Evolutionary conservation across 2,113 vertebrate genomes (phyloP), one percentile per base, ranked within the genome.

Genomic region (Enhydra lutris): DNA sequence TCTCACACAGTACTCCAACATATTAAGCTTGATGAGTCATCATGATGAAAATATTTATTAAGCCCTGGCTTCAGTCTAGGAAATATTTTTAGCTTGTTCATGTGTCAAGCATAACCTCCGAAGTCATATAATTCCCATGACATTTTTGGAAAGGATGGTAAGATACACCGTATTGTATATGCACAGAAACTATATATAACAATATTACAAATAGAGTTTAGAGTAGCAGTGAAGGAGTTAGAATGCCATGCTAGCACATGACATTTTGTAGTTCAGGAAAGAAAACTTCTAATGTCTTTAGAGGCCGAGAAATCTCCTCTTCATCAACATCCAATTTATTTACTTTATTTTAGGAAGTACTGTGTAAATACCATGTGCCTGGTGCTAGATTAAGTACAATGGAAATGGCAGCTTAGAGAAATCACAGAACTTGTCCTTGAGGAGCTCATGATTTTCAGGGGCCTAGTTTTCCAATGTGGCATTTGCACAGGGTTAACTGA

Each of bases 241-340:
- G 65, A 92, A 89, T 89, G 67, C 21, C 63, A 79, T 18, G 20
- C 5, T 52, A 79, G 39, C 52, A 86, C 31, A 93, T 95, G 92
- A 90, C 82, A 96, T 97, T 97, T 97, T 96, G 18, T 94, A 92
- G 47, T 90, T 96, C 79, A 76, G 55, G 47, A 80, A 76, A 92
- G 50, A 92, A 89, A 96, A 84, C n/a, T 86, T 95, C 24, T 65
- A 86, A 74, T 83, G 87, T 94, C 94, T 92, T 87, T 87, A 29
- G 95, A 94, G 94, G 57, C 47, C 85, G 84, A 52, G 59, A 96
- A 96, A 88, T 96, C 50, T 91, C 45, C 39, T 96, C 71, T 45
- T 97, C 90, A 97, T 96, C 87, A 96, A 88, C 83, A 97, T 87
- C 39, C 50, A 95, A 83, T 92, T 94, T 94, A 91, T 97, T 97